These are phyloP conservation scores for Peromyscus eremicus DNA, from an alignment of 2,797 vertebrate species.

Conservation along the genomic window DNA sequence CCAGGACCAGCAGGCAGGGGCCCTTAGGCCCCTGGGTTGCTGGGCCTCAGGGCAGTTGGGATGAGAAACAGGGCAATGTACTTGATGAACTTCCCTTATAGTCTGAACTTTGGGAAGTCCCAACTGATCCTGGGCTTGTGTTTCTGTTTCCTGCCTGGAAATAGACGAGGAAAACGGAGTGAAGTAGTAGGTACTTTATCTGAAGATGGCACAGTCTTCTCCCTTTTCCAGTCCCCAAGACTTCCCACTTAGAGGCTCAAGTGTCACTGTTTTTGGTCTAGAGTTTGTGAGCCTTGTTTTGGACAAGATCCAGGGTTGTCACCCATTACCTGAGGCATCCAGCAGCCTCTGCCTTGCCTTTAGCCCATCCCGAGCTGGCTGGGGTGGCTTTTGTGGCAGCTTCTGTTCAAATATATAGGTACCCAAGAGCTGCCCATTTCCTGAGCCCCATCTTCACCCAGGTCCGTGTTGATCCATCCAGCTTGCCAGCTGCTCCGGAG, in stretches of 20 bases:
- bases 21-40: background rate
- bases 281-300: slow-evolving; percentile 55
- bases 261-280: slow-evolving; percentile 57
- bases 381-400: slow-evolving; percentile 69
- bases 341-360: slow-evolving; percentile 70
- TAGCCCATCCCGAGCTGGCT: slow-evolving; percentile 55
- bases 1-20: slow-evolving; percentile 5
- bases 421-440: slow-evolving; percentile 75
- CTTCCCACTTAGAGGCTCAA: slow-evolving; percentile 54
- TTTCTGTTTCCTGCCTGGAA: slow-evolving; percentile 67
- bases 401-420: slow-evolving; percentile 74
- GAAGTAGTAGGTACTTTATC: slow-evolving; percentile 81
- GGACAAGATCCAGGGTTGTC: slow-evolving; percentile 49
- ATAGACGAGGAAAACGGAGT: slow-evolving; percentile 73
- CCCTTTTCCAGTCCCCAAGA: slow-evolving; percentile 43
- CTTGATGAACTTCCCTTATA: slow-evolving; percentile 62
- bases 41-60: slow-evolving; percentile 43
- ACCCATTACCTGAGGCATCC: slow-evolving; percentile 38
- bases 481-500: slow-evolving; percentile 62
- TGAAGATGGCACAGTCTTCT: slow-evolving; percentile 80
- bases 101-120: slow-evolving; percentile 69
- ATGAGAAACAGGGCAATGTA: slow-evolving; percentile 52
- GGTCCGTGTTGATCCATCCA: slow-evolving; percentile 55
- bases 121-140: slow-evolving; percentile 32
- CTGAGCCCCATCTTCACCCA: slow-evolving; percentile 68